Base-by-base conservation (phyloP, 2,113 vertebrate genomes). In the Brachypodius melanocephalos region DNA sequence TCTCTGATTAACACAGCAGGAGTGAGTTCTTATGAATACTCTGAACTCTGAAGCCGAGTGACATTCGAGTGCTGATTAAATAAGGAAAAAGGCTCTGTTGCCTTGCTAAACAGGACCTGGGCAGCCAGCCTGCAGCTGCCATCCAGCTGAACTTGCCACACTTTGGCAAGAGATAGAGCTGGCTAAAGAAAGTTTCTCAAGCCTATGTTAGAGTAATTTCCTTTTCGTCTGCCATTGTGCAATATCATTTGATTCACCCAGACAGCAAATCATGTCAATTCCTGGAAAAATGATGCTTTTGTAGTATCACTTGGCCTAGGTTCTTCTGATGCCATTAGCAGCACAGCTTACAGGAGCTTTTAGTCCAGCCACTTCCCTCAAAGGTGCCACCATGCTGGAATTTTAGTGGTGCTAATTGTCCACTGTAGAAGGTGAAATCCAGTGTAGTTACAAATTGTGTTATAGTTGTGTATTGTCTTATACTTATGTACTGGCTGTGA, bases 1-100 rank as follows among this genome's bases (percentile, higher is more conserved):
- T 79, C 71, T 89, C 95, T 96, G 95, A 97, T 97, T 97, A 97
- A 93, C 94, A 89, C 93, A 95, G 96, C 45, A 68, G 90, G 90
- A 43, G 29, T 8, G 59, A 85, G 71, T 75, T 97, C 67, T 96
- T 94, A 83, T 83, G 90, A 95, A 89, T 91, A 81, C 76, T 95
- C 86, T 90, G 96, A 68, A 55, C 88, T 96, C 76, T 67, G 81
- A 96, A 96, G 91, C 34, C 2, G 61, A 88, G 67, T 94, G 82
- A 89, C 73, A 67, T 87, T 90, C 6, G 38, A 67, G 36, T 71
- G 76, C 91, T 89, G 88, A 95, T 90, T 76, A 96, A 87, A 91
- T 79, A 7, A 81, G 65, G 74, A 78, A 79, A 93, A 97, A 74
- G 34, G 19, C 29, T 86, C 58, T 95, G 66, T 79, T 81, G 77